Evolutionary conservation across 2,888 invertebrate species (phyloP).

Genomic region (Neoscelio sp.): DNA sequence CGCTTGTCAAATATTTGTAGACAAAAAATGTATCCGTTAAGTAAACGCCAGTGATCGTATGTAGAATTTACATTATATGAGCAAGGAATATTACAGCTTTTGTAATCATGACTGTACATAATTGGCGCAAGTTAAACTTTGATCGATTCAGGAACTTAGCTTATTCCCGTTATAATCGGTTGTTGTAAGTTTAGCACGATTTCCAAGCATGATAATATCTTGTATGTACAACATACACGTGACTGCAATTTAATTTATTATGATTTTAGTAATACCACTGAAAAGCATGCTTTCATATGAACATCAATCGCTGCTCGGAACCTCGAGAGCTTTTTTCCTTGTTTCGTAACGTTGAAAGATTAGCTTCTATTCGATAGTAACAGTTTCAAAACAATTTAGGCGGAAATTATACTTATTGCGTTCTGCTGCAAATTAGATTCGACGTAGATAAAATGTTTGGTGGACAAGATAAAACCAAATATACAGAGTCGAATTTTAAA

Average conservation of each 20-base stretch:
- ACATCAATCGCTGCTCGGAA: too few relatives aligned
- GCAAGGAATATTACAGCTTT: slow-evolving; percentile 21
- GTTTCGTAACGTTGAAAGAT: too few relatives aligned
- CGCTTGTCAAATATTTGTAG: neutral
- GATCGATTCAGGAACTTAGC: slow-evolving; percentile 57
- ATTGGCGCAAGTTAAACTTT: slow-evolving; percentile 58
- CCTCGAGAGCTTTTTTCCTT: too few relatives aligned
- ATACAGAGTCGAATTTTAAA: too few relatives aligned
- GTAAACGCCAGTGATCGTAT: slow-evolving; percentile 13
- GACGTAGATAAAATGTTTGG: too few relatives aligned
- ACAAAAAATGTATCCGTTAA: slow-evolving; percentile 2
- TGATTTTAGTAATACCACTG: slow-evolving; percentile 7
- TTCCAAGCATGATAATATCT: slow-evolving; percentile 40
- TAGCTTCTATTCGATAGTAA: too few relatives aligned
- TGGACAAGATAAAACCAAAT: too few relatives aligned
- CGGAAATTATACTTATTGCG: too few relatives aligned
- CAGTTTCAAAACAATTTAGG: too few relatives aligned
- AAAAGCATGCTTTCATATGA: neutral
- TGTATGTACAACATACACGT: slow-evolving; percentile 9
- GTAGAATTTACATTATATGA: slow-evolving; percentile 6
- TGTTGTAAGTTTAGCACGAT: slow-evolving; percentile 51
- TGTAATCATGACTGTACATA: slow-evolving; percentile 42
- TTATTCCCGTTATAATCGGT: slow-evolving; percentile 53
- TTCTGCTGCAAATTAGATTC: too few relatives aligned
- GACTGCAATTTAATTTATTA: slow-evolving; percentile 24